Base-by-base conservation (phyloP, 1,140 invertebrate species). In the Muscidifurax raptorellus region DNA sequence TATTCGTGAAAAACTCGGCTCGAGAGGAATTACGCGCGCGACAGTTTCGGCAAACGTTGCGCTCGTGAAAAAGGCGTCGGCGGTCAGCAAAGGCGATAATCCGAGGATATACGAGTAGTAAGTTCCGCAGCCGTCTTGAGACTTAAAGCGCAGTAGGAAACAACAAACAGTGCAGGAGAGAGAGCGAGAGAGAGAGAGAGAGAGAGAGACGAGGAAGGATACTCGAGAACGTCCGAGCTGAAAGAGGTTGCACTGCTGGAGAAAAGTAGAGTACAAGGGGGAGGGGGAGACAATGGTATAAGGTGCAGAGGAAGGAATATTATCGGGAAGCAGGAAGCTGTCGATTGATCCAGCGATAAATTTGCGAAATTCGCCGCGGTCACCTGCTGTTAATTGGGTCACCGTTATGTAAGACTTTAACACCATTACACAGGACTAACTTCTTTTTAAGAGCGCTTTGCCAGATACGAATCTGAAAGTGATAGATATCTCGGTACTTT, bases 301-400 rank as follows among this genome's bases (percentile, higher is more conserved):
- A 6, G 10, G 28, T 0, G n/a, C n/a, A n/a, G 10, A 69, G 66
- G n/a, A 25, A n/a, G 64, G 27, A 4, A 12, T 69, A 69, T 28
- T 30, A 30, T 30, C 25, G 66, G 66, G 25, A 69, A 69, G 66
- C 66, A 30, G 66, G 15, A 69, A 69, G 66, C 27, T 30, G 30
- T 27, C 66, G 66, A 69, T 69, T 13, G 66, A 69, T 69, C 66
- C 66, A 10, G 10, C 66, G 66, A 69, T 69, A 69, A 69, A 59
- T 59, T 69, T 69, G 27, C 66, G 66, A 69, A 27, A 69, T 69
- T 69, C 27, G 66, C 27, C 25, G 27, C 15, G 13, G 66, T 69
- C 66, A 30, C 66, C 66, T 30, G 66, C 66, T 59, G 66, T 69
- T 69, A 69, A 69, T 10, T 69, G 66, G 12, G 52, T 59, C 52